phyloP scores from a whole-genome alignment of 2,113 vertebrate species.

The pig (Sus scrofa) region T2T-Sscrofa CM000824.6:176286501-176287000 shows the following conservation, averaged over 20 bases:
- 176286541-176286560: neutral
- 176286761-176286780: neutral
- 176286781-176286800: neutral
- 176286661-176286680: neutral
- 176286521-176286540: neutral
- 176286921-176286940: neutral
- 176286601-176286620: too few relatives aligned
- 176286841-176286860: neutral
- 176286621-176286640: neutral
- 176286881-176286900: neutral
- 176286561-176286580: neutral
- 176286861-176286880: neutral
- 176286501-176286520: neutral
- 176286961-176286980: neutral
- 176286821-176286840: neutral
- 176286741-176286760: neutral
- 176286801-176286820: neutral
- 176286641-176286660: neutral
- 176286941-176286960: neutral
- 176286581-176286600: neutral
- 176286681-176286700: accelerated
- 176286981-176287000: neutral
- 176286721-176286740: neutral
- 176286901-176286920: neutral
- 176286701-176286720: neutral